These are phyloP conservation scores for Rhinoderma darwinii DNA, from an alignment of 2,113 vertebrate genomes.

Conservation along the genomic window DNA sequence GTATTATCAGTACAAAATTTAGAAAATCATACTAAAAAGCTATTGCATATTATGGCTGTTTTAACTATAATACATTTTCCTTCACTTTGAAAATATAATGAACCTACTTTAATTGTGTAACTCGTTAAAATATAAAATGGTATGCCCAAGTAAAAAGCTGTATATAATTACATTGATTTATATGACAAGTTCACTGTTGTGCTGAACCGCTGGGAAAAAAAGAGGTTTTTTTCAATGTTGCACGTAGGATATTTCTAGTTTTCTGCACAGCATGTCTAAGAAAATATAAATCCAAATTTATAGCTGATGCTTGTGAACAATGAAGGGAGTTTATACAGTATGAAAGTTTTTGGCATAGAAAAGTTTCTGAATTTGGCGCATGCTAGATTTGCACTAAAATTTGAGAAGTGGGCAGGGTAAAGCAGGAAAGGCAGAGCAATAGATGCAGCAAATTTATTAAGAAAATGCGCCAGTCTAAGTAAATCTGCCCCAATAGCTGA, in stretches of 20 bases:
- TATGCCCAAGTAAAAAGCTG: background rate
- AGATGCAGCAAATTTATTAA: too few relatives aligned
- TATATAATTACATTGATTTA: conserved; percentile 1
- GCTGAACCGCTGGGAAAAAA: background rate
- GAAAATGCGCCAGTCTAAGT: too few relatives aligned
- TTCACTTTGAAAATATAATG: background rate
- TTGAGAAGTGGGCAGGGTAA: too few relatives aligned
- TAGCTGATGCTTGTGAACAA: background rate
- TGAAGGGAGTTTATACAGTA: too few relatives aligned
- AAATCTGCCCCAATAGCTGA: too few relatives aligned
- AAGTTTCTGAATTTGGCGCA: too few relatives aligned
- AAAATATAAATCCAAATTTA: background rate
- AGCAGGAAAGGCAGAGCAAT: too few relatives aligned
- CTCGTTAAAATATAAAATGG: background rate
- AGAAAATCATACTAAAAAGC: background rate
- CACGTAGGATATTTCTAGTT: background rate
- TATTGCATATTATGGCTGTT: background rate
- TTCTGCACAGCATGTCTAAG: background rate
- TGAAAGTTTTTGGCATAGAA: too few relatives aligned
- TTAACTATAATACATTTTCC: background rate
- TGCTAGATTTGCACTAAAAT: too few relatives aligned
- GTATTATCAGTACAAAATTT: background rate
- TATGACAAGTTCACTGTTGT: background rate
- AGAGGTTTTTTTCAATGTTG: background rate
- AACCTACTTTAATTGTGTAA: background rate